These are phyloP conservation scores for Drosophila tsacasi DNA, from an alignment of 1,140 invertebrate species.

Conservation along the genomic window DNA sequence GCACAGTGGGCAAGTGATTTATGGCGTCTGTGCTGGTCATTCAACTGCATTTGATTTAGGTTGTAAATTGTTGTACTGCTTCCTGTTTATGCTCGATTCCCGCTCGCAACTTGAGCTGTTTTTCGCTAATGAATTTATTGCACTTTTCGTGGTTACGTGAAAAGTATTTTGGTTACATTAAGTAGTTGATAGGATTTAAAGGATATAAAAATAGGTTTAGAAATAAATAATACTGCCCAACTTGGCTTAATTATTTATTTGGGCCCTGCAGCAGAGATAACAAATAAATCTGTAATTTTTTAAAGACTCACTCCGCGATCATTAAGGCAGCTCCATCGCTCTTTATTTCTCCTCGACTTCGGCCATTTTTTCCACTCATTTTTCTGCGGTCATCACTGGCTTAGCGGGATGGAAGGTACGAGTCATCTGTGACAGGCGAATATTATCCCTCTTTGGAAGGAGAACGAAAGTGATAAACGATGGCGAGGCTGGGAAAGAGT, in stretches of 20 bases:
- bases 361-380: slow-evolving; percentile 40
- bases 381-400: slow-evolving; percentile 57
- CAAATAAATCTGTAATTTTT: slow-evolving; percentile 39
- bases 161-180: background rate
- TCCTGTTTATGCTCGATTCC: slow-evolving; percentile 61
- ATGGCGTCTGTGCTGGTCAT: slow-evolving; percentile 81
- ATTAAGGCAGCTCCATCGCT: slow-evolving; percentile 51
- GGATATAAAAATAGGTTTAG: background rate
- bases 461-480: slow-evolving; percentile 81
- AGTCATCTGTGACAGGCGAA: slow-evolving; percentile 69
- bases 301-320: slow-evolving; percentile 51
- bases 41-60: slow-evolving; percentile 83
- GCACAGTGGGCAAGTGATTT: slow-evolving; percentile 63
- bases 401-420: slow-evolving; percentile 34
- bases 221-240: no score
- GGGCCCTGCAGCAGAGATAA: background rate
- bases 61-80: slow-evolving; percentile 80
- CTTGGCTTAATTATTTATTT: no score
- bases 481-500: slow-evolving; percentile 20
- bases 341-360: slow-evolving; percentile 18
- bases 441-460: slow-evolving; percentile 32
- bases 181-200: background rate
- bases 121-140: slow-evolving; percentile 76
- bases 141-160: slow-evolving; percentile 30
- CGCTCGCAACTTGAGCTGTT: background rate